Evolutionary conservation across 1,140 invertebrate genomes (phyloP), one percentile per base, ranked within the genome.

Genomic region (Drosophila parabipectinata): DNA sequence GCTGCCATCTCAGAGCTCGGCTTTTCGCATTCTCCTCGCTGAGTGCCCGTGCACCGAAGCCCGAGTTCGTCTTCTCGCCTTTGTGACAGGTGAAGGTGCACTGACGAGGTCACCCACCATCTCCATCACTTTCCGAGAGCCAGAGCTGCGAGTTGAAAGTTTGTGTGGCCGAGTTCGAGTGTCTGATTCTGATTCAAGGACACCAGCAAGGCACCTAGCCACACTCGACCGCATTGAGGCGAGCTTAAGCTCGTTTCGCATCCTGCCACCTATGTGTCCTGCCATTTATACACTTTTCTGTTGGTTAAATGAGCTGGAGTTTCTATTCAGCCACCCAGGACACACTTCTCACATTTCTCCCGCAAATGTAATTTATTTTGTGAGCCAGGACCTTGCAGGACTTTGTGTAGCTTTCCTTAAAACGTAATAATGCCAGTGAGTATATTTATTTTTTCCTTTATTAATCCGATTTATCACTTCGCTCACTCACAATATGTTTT

Each of bases 31-130:
- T 69, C 45, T 54, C 37, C 45, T 9, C 34, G 57, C 74, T 48
- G 54, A 50, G 69, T 82, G 15, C 72, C 56, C 60, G 47, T 79
- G 72, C 61, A 83, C 83, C 74, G 54, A 39, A 50, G 57, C 60
- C 54, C 56, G 30, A 52, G 15, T 51, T 37, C 26, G 28, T 21
- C 1, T 45, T 14, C 4, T 5, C 32, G 30, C 21, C 34, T 51
- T 55, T 76, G 71, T 62, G 67, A 69, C 77, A 77, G 72, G 50
- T 85, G 73, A 85, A 85, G 73, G 73, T 75, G 68, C 74, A 75
- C 48, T 72, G 68, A 48, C 71, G 75, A 69, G 66, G 66, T 69
- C 66, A 50, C 50, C 45, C 63, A 39, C 39, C 47, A 45, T 47
- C 44, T 47, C n/a, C 44, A 47, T 47, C 51, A 12, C 30, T 15